Evolutionary conservation across 2,888 invertebrate species (phyloP), one percentile per base, ranked within the genome.

Genomic region (Polyommatus iphigenia): DNA sequence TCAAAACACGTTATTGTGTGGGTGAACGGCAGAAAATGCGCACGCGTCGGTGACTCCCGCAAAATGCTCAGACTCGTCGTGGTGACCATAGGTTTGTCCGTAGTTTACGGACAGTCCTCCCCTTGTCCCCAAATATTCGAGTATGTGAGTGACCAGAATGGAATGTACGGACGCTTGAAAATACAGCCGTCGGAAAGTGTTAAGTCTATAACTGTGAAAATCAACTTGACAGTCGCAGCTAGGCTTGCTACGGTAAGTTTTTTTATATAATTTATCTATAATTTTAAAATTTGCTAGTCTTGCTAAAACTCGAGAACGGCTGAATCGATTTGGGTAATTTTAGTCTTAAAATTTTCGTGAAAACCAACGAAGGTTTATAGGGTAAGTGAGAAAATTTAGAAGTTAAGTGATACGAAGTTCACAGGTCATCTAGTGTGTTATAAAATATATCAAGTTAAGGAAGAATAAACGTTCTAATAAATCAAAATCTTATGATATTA

Each of bases 51-150:
- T 77, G 78, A 80, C 75, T 72, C 76, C 78, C 77, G 20, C 59
- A 82, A 85, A 83, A 83, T 84, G 84, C 79, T 80, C 41, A 80
- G 79, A 79, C 77, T 82, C n/a, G 79, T 81, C 79, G 81, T 83
- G 79, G 83, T 81, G 84, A 80, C 84, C 82, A 81, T 87, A 80
- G 82, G 83, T 81, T 81, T 85, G 78, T 82, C 84, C 78, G 80
- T 82, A 81, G 84, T 85, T 79, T 84, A 82, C 80, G 83, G 86
- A 57, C 88, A 89, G 78, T 84, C 83, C 3, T 89, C 91, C 1
- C 91, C 91, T 0, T 92, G 92, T 76, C 91, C 91, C 6, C 83
- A 85, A 41, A 80, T 87, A 76, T 92, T 92, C 85, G 85, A 87
- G 18, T 92, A 89, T 79, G 85, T 83, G 78, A 83, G 80, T 82